Conservation (phyloP, 2,888 invertebrate genomes). For the Xanthia togata region DNA sequence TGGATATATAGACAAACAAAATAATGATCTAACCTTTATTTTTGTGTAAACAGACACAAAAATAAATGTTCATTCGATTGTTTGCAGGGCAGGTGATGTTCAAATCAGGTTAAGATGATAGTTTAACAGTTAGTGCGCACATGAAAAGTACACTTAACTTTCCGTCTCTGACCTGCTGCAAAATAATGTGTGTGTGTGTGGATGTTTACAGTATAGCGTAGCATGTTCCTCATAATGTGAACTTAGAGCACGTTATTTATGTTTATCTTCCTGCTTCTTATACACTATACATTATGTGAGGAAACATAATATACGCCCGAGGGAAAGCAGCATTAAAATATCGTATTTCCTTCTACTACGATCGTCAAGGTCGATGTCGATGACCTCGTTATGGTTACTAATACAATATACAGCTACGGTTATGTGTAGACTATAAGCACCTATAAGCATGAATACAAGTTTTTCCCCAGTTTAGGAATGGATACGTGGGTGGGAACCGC, state of each 20-base stretch:
- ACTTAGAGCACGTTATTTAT: conserved; percentile 3
- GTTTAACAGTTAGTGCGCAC: not conserved
- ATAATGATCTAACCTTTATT: not conserved
- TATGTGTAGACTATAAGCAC: not conserved
- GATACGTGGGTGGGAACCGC: not conserved
- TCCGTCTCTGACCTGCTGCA: not conserved
- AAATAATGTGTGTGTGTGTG: not conserved
- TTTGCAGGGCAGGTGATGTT: not conserved
- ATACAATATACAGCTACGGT: not conserved
- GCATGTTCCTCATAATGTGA: conserved; percentile 3
- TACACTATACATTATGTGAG: conserved; percentile 18
- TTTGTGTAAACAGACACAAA: too few species aligned
- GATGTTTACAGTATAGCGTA: not conserved
- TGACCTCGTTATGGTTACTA: conserved; percentile 27
- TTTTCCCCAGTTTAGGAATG: not conserved
- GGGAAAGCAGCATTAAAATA: conserved; percentile 38
- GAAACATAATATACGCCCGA: conserved; percentile 40
- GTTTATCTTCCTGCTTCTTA: not conserved
- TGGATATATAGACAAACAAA: not conserved
- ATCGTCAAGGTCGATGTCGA: conserved; percentile 44
- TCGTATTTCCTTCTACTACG: conserved; percentile 35
- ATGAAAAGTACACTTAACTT: not conserved
- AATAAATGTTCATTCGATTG: not conserved
- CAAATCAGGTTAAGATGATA: not conserved
- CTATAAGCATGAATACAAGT: not conserved